A percentile compares a stretch with the other conserved stretches of the same genome.
Evolutionary conservation across 2,797 vertebrate genomes (phyloP).

Genomic region (Borostomias antarcticus): DNA sequence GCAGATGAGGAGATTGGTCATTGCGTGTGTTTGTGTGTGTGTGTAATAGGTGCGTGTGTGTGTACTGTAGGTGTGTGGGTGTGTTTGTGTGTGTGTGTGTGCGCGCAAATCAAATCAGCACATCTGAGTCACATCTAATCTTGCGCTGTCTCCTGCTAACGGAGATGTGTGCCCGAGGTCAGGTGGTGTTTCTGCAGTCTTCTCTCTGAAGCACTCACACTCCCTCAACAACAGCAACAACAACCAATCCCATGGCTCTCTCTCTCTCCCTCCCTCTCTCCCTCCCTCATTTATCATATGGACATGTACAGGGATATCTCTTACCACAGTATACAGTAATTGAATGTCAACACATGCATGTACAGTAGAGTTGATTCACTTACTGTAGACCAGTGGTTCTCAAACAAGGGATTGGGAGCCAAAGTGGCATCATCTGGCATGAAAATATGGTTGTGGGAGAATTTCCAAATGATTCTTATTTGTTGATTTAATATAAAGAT

Average conservation of each 20-base stretch:
- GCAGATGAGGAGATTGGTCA: constrained; percentile 6
- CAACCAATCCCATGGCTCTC: background rate
- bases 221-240: background rate
- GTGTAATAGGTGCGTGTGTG: background rate
- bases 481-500: no score
- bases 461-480: no score
- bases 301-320: no score
- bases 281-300: background rate
- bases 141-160: background rate
- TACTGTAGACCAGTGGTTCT: no score
- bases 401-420: no score
- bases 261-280: background rate
- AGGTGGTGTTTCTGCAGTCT: background rate
- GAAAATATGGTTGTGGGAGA: no score
- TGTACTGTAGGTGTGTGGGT: background rate
- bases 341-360: no score
- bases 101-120: constrained; percentile 8
- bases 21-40: background rate
- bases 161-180: background rate
- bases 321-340: no score
- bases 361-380: no score
- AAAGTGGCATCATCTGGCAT: no score
- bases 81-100: background rate
- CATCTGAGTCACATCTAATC: constrained; percentile 2
- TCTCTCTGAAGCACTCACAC: background rate